A percentile compares a stretch with the other conserved stretches of the same genome.
phyloP scores from a whole-genome alignment of 1,140 invertebrate species.

The Drosophila littoralis region DNA sequence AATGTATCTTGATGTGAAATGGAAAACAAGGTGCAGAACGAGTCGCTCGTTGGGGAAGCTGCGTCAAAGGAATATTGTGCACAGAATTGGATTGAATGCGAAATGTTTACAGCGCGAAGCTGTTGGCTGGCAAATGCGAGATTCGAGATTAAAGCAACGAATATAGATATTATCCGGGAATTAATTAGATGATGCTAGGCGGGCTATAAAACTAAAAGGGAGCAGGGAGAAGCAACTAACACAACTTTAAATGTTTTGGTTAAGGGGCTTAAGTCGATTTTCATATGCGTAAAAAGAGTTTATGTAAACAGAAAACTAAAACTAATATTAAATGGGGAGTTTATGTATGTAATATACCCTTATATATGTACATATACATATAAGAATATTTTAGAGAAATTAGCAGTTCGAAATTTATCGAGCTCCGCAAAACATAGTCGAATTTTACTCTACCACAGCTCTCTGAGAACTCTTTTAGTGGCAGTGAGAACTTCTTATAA shows the following conservation, averaged over 20 bases:
- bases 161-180: conserved; percentile 1
- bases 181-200: background rate
- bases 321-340: background rate
- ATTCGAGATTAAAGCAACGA: background rate
- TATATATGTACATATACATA: no score
- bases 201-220: background rate
- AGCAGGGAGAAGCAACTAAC: background rate
- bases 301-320: background rate
- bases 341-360: background rate
- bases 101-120: conserved; percentile 31
- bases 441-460: no score
- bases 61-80: conserved; percentile 36
- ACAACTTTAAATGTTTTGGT: no score
- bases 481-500: no score
- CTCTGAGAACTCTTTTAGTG: no score
- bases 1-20: conserved; percentile 71
- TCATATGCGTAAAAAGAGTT: no score
- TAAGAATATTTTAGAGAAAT: no score
- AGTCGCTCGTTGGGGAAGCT: conserved; percentile 1
- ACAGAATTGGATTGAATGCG: conserved; percentile 60
- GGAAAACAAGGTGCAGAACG: conserved; percentile 17
- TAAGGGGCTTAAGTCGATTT: no score
- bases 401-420: no score
- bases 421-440: no score
- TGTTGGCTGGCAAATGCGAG: background rate